Evolutionary conservation across 2,797 vertebrate species (phyloP), one percentile per base, ranked within the genome.

Genomic region (Dendrocincla fuliginosa): DNA sequence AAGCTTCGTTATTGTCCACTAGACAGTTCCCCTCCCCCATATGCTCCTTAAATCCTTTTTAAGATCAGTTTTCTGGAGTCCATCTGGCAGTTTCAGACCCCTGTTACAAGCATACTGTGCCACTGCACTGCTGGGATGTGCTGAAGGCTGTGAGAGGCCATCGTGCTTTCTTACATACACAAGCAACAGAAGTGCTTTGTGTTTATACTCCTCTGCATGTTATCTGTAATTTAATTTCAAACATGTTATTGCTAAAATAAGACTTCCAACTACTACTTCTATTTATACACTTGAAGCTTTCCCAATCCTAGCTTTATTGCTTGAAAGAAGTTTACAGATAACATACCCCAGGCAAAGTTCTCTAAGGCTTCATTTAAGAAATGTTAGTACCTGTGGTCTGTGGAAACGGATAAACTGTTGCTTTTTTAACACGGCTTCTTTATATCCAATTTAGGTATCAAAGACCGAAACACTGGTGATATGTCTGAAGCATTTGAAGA

Each of bases 41-140:
- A 39, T 12, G 39, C 55, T 81, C 41, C 85, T 84, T 81, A 91
- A 86, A 94, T 69, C 33, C 73, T 85, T 92, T 84, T 64, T 57
- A 93, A 96, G 86, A 85, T 82, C 56, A 13, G 53, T 94, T 93
- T 96, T 93, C 78, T 85, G 78, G 81, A 87, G 65, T 67, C 82
- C 81, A 64, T 93, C 91, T 93, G 93, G 91, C 65, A 52, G 81
- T 78, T 87, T 92, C 87, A 86, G 82, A 23, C 46, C 57, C 37
- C 20, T 76, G 1, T 90, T 73, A 44, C 4, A 39, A n/a, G 52
- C 6, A 1, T 2, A 28, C 24, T 78, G 65, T 82, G 79, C 75
- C 1, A 8, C 11, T 52, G 71, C 20, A 1, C 42, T 76, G 67
- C 73, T 86, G 76, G 73, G 53, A 12, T 70, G 57, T 5, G 18